Evolutionary conservation across 2,113 vertebrate species (phyloP).

Genomic region (Naja naja): DNA sequence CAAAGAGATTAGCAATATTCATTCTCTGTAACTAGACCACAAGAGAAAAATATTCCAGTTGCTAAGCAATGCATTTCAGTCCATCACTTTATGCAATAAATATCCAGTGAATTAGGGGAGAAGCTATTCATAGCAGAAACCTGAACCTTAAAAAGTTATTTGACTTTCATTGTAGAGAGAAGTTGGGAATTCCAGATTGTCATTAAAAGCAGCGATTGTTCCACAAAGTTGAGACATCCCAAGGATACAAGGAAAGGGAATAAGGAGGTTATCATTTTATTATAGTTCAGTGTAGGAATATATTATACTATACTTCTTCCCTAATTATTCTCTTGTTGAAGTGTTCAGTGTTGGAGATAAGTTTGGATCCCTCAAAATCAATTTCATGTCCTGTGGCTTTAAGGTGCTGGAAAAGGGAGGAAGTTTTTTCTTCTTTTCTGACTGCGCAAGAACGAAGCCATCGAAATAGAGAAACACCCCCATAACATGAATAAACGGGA

Average conservation of each 20-base stretch:
- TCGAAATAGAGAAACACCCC: too few relatives aligned
- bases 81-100: conserved; percentile 18
- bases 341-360: too few relatives aligned
- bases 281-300: background rate
- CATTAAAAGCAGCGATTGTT: background rate
- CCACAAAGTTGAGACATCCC: background rate
- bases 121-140: background rate
- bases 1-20: background rate
- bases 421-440: too few relatives aligned
- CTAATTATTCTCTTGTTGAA: too few relatives aligned
- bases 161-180: background rate
- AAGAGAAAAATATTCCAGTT: conserved; percentile 17
- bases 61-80: conserved; percentile 19
- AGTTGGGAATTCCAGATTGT: background rate
- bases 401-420: too few relatives aligned
- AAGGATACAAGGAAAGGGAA: background rate
- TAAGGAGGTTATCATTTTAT: background rate
- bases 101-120: conserved; percentile 5
- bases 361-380: too few relatives aligned
- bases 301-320: background rate
- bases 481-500: too few relatives aligned
- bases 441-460: too few relatives aligned
- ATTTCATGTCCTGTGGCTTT: too few relatives aligned
- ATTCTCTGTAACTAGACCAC: conserved; percentile 11
- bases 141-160: background rate